Evolutionary conservation across 1,140 invertebrate genomes (phyloP).

Genomic region (Macrostomum lignano): DNA sequence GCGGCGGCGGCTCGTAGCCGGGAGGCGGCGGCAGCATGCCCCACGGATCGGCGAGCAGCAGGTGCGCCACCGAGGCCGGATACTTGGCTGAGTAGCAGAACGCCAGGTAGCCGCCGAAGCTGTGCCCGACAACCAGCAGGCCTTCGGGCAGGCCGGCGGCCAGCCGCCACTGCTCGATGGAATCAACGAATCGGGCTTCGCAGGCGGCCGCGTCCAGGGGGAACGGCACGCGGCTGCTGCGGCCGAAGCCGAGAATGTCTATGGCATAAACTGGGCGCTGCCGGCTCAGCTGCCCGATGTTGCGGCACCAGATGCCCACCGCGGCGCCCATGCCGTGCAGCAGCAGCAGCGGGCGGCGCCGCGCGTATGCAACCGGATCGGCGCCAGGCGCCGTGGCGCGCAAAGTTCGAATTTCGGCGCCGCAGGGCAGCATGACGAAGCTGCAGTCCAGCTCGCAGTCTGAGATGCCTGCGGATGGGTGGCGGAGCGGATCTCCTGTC

Average conservation of each 20-base stretch:
- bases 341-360: slow-evolving; percentile 61
- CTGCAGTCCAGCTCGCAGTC: too few relatives aligned
- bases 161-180: slow-evolving; percentile 71
- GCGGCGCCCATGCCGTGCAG: slow-evolving; percentile 78
- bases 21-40: too few relatives aligned
- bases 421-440: too few relatives aligned
- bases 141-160: slow-evolving; percentile 61
- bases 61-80: slow-evolving; percentile 22
- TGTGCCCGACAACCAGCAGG: slow-evolving; percentile 68
- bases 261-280: slow-evolving; percentile 64
- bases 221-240: slow-evolving; percentile 59
- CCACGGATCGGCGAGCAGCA: slow-evolving; percentile 84
- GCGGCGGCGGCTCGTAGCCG: too few relatives aligned
- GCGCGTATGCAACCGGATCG: too few relatives aligned
- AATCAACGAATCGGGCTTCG: slow-evolving; percentile 57
- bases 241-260: slow-evolving; percentile 69
- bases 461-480: too few relatives aligned
- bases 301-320: slow-evolving; percentile 64
- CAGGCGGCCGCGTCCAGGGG: slow-evolving; percentile 44
- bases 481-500: too few relatives aligned
- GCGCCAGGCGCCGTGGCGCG: too few relatives aligned
- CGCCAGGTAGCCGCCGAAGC: slow-evolving; percentile 69
- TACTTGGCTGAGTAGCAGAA: slow-evolving; percentile 53
- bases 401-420: too few relatives aligned
- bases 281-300: slow-evolving; percentile 36